A percentile compares a stretch with the other conserved stretches of the same genome.
Conservation (phyloP, 2,797 vertebrate genomes). For the Apodemus agrarius region DNA sequence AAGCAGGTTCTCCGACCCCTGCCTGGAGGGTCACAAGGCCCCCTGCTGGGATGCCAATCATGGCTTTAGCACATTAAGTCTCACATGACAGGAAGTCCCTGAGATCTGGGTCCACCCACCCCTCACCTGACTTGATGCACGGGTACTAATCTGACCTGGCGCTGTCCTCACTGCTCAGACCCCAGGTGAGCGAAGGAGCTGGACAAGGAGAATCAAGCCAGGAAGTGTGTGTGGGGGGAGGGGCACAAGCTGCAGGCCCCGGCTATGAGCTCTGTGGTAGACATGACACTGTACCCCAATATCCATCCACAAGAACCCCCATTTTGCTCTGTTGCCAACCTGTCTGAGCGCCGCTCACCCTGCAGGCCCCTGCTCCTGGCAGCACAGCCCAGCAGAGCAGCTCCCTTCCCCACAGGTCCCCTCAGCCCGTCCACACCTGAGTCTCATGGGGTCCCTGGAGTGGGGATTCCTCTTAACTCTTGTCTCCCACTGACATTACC, state of each 20-base stretch:
- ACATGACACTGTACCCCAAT: background rate
- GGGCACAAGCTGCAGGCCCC: background rate
- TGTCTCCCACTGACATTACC: background rate
- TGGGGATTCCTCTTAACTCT: background rate
- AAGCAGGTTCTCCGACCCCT: background rate
- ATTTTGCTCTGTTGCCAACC: background rate
- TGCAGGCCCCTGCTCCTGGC: fast-evolving
- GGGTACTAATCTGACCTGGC: background rate
- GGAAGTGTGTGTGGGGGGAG: too few species aligned
- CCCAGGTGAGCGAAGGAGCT: background rate
- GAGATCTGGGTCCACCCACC: background rate
- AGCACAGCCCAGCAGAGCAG: background rate
- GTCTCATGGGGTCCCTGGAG: background rate
- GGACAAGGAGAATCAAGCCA: too few species aligned
- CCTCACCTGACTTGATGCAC: background rate
- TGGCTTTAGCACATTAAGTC: background rate
- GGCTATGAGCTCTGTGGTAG: background rate
- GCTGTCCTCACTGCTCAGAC: background rate
- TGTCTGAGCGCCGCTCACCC: background rate
- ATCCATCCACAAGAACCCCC: background rate
- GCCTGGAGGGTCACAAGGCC: background rate
- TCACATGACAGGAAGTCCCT: background rate
- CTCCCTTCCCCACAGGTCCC: background rate
- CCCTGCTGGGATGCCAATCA: background rate
- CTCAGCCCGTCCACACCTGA: background rate